Percentiles rank a stretch among this genome's conserved stretches.
phyloP scores from a whole-genome alignment of 2,888 invertebrate species.

The Mongoloraphidia duomilia region DNA sequence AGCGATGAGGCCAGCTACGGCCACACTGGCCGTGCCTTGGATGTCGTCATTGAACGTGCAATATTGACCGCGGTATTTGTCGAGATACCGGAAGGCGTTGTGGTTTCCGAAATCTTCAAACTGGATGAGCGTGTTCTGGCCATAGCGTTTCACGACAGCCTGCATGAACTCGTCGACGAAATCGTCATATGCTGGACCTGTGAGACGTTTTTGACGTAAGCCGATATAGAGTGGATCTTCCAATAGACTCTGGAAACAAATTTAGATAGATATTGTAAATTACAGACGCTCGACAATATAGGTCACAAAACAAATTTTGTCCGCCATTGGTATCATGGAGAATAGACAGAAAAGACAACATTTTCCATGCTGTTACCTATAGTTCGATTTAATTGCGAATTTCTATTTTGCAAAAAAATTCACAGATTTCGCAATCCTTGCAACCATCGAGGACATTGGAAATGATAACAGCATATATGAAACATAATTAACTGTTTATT shows the following conservation, averaged over 20 bases:
- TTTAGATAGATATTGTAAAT: no score
- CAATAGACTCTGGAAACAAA: slow-evolving; percentile 49
- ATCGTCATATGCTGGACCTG: slow-evolving; percentile 78
- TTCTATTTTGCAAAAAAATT: no score
- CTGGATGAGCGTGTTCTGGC: slow-evolving; percentile 70
- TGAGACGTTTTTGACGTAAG: slow-evolving; percentile 66
- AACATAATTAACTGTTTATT: no score
- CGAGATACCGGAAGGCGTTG: slow-evolving; percentile 90
- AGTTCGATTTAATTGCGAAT: no score
- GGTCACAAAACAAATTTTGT: no score
- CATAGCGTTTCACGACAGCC: slow-evolving; percentile 74
- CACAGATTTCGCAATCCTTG: no score
- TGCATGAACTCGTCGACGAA: slow-evolving; percentile 97
- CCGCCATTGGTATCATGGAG: no score
- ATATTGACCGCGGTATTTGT: slow-evolving; percentile 78
- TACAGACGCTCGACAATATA: no score
- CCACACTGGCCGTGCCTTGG: slow-evolving; percentile 93
- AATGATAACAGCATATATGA: no score
- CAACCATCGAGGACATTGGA: no score
- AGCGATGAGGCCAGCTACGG: slow-evolving; percentile 83
- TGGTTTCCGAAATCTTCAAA: slow-evolving; percentile 91
- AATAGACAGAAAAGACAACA: no score
- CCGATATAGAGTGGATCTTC: slow-evolving; percentile 94
- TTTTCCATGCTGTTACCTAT: no score
- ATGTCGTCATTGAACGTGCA: slow-evolving; percentile 99